phyloP scores from a whole-genome alignment of 2,797 vertebrate genomes.

The Pogoniulus pusillus region DNA sequence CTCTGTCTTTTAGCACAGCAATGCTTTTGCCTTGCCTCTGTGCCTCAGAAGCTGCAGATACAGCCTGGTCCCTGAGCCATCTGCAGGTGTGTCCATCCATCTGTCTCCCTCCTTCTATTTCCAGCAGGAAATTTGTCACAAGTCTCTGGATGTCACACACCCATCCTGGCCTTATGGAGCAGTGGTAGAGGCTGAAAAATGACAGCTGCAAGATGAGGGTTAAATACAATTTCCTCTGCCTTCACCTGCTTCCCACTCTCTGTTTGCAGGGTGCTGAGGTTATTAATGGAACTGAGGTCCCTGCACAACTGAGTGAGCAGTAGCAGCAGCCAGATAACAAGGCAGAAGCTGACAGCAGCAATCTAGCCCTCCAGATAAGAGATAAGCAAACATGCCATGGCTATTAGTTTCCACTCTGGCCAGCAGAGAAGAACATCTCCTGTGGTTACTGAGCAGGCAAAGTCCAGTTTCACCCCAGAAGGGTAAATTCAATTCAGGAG shows the following conservation, averaged over 20 bases:
- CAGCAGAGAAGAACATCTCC: constrained; percentile 39
- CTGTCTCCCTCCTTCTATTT: constrained; percentile 19
- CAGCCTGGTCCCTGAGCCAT: background rate
- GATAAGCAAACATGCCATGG: constrained; percentile 61
- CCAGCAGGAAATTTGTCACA: constrained; percentile 52
- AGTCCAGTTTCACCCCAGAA: background rate
- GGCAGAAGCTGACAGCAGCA: constrained; percentile 71
- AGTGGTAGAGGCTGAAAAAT: constrained; percentile 55
- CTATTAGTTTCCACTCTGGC: constrained; percentile 70
- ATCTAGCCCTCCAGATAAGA: constrained; percentile 69
- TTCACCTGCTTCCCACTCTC: constrained; percentile 71
- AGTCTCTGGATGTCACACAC: constrained; percentile 47
- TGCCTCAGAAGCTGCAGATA: constrained; percentile 1
- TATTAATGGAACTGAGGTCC: constrained; percentile 81
- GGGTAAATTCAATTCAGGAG: constrained; percentile 16
- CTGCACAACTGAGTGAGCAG: constrained; percentile 75
- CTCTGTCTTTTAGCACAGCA: background rate
- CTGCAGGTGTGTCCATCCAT: background rate
- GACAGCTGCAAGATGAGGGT: constrained; percentile 68
- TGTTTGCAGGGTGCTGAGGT: constrained; percentile 66
- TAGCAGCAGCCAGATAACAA: constrained; percentile 76
- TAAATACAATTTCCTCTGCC: constrained; percentile 78
- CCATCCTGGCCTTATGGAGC: constrained; percentile 4
- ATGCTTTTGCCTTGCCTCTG: background rate
- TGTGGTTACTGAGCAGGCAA: constrained; percentile 16